These are phyloP conservation scores for Eidolon helvum DNA, from an alignment of 2,113 vertebrate genomes.

Conservation along the genomic window DNA sequence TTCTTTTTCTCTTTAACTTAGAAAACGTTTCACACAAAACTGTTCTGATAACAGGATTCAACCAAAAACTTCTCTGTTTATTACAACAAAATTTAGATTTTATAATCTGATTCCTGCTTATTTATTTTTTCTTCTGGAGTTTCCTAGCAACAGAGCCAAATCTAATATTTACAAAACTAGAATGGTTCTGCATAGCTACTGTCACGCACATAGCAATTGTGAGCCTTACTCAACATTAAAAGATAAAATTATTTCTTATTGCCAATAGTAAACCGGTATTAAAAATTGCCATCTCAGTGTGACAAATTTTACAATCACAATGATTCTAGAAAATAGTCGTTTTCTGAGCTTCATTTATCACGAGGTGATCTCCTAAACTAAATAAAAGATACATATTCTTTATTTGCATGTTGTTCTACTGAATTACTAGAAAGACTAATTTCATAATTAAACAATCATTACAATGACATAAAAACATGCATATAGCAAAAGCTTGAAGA, in stretches of 20 bases:
- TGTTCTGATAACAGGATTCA: neutral
- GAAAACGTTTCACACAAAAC: neutral
- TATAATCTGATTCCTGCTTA: neutral
- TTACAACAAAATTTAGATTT: conserved; percentile 34
- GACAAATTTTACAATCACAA: neutral
- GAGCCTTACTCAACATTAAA: neutral
- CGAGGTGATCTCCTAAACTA: neutral
- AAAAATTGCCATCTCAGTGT: neutral
- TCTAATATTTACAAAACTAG: conserved; percentile 8
- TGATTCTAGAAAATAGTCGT: neutral
- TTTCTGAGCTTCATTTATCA: neutral
- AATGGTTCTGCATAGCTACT: neutral
- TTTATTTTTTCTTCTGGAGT: neutral
- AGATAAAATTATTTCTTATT: conserved; percentile 8
- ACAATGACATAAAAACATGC: neutral
- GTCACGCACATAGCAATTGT: neutral
- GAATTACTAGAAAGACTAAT: neutral
- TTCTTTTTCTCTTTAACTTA: neutral
- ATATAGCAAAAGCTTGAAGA: neutral
- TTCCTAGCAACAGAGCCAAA: conserved; percentile 67
- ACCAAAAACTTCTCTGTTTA: neutral
- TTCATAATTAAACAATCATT: neutral
- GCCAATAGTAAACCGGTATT: neutral
- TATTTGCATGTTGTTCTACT: neutral
- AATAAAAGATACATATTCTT: neutral